Evolutionary conservation across 2,797 vertebrate genomes (phyloP).

Genomic region (Meda fulgida): DNA sequence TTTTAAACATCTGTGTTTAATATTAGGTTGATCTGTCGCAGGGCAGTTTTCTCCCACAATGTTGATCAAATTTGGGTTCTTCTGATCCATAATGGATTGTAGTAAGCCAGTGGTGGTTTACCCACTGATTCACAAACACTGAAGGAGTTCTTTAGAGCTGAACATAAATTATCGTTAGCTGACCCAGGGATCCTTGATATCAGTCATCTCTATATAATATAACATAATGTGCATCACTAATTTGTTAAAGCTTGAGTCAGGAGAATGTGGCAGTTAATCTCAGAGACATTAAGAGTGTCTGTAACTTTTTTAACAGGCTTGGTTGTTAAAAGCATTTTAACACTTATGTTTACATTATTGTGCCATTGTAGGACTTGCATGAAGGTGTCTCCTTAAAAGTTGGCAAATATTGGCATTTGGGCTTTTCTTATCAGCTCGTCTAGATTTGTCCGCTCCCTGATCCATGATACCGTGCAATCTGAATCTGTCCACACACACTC

Average conservation of each 20-base stretch:
- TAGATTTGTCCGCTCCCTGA: background rate
- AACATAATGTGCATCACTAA: background rate
- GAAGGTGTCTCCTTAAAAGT: background rate
- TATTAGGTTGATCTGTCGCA: conserved; percentile 54
- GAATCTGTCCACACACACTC: background rate
- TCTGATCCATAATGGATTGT: background rate
- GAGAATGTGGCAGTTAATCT: background rate
- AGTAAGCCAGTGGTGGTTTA: conserved; percentile 14
- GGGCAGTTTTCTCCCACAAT: background rate
- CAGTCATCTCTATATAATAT: background rate
- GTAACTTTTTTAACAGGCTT: background rate
- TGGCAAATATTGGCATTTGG: background rate
- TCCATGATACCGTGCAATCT: background rate
- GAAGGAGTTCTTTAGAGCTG: background rate
- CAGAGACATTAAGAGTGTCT: background rate
- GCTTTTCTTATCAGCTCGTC: conserved; percentile 10
- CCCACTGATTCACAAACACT: background rate
- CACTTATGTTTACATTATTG: background rate
- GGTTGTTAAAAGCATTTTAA: background rate
- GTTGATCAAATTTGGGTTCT: background rate
- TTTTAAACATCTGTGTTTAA: conserved; percentile 67
- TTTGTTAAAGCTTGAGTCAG: background rate
- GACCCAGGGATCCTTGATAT: background rate
- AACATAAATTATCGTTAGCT: background rate
- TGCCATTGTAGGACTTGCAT: background rate